Percentiles rank a stretch among this genome's conserved stretches.
Conservation (phyloP, 2,888 invertebrate genomes). For the Caenorhabditis plicata region DNA sequence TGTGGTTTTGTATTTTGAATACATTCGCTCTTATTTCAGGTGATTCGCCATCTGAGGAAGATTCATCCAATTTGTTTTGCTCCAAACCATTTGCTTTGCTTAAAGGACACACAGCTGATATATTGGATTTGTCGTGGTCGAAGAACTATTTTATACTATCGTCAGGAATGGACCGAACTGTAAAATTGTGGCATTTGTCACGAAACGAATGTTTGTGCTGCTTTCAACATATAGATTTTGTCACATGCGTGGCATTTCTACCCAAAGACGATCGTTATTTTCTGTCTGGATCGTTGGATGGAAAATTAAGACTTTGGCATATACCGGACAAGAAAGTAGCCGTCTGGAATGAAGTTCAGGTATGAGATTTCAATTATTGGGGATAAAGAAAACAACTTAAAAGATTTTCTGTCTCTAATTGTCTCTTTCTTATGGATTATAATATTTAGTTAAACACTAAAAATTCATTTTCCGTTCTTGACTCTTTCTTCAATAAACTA, state of each 20-base stretch:
- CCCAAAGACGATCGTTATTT: slow-evolving; percentile 84
- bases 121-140: slow-evolving; percentile 96
- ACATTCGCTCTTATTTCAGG: slow-evolving; percentile 3
- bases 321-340: slow-evolving; percentile 83
- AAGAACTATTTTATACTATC: slow-evolving; percentile 71
- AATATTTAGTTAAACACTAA: no score
- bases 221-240: slow-evolving; percentile 98
- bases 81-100: slow-evolving; percentile 32
- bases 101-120: slow-evolving; percentile 87
- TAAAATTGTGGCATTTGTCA: slow-evolving; percentile 94
- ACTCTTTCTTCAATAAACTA: no score
- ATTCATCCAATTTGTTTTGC: slow-evolving; percentile 11
- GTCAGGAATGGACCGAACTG: slow-evolving; percentile 74
- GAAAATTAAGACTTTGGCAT: slow-evolving; percentile 97
- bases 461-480: no score
- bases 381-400: no score
- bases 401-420: no score
- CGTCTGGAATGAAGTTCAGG: slow-evolving; percentile 50
- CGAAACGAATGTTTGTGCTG: slow-evolving; percentile 94
- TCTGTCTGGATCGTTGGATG: slow-evolving; percentile 93
- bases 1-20: background rate
- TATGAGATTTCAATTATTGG: no score
- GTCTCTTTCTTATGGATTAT: no score
- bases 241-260: slow-evolving; percentile 97
- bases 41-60: slow-evolving; percentile 3